phyloP scores from a whole-genome alignment of 1,140 invertebrate genomes.

The Pristionchus pacificus region DNA sequence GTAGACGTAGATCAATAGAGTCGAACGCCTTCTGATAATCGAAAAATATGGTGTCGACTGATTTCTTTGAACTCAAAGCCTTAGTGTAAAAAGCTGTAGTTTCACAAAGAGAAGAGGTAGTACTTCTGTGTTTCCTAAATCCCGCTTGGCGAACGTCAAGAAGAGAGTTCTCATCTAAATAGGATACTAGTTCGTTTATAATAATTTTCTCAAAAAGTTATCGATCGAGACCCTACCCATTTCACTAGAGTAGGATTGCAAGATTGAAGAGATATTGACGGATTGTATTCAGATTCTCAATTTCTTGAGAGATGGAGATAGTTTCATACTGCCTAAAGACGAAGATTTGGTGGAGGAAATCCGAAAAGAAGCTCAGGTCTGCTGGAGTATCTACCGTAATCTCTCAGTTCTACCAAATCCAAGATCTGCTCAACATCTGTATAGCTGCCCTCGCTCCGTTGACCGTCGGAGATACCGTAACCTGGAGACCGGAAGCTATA shows the following conservation, averaged over 20 bases:
- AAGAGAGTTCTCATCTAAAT: no score
- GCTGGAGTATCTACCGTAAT: no score
- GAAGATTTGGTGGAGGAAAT: slow-evolving; percentile 24
- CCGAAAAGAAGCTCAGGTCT: slow-evolving; percentile 26
- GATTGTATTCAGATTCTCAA: slow-evolving; percentile 13
- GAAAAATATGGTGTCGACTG: no score
- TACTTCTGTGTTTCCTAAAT: no score
- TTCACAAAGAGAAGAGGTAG: no score
- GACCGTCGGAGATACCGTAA: slow-evolving; percentile 22
- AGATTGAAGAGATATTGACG: background rate
- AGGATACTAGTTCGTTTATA: no score
- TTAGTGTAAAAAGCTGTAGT: no score
- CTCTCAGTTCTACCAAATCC: slow-evolving; percentile 33
- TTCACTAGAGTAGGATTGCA: slow-evolving; percentile 14
- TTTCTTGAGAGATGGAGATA: slow-evolving; percentile 23
- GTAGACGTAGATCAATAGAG: no score
- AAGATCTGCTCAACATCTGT: slow-evolving; percentile 20
- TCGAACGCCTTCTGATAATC: no score
- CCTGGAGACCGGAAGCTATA: slow-evolving; percentile 31
- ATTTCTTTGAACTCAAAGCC: no score
- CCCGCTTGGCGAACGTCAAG: no score
- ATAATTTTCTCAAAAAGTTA: slow-evolving; percentile 26
- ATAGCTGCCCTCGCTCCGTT: background rate
- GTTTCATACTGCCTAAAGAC: slow-evolving; percentile 24
- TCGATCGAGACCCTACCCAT: slow-evolving; percentile 28